Base-by-base conservation (phyloP, 2,888 invertebrate genomes). In the Tuta absoluta region DNA sequence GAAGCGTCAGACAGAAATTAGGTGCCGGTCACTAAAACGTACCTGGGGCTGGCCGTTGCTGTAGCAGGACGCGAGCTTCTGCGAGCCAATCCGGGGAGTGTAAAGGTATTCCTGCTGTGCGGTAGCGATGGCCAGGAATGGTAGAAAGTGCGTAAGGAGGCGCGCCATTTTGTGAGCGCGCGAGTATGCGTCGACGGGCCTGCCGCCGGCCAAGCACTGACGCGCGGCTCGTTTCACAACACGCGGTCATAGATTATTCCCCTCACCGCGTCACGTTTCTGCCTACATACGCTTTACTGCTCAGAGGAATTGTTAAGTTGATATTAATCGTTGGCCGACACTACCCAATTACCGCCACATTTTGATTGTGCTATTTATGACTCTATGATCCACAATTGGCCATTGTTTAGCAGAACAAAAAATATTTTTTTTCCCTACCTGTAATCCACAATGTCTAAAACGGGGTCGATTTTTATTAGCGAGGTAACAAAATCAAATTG, bases 121-220 rank as follows among this genome's bases (percentile, higher is more conserved):
- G 23, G 77, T 69, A 65, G 82, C 70, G 62, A 81, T 68, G 64
- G 77, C 71, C 57, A 81, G 71, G 65, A 86, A 76, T 70, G 78
- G 76, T 72, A 85, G 79, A 77, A 86, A 79, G 74, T 82, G 72
- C 76, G 76, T 75, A 67, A 84, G 71, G 68, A 74, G 74, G 72
- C 82, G 83, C 85, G 89, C 84, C 90, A 90, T 90, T 76, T 85
- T 87, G 87, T 73, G 67, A 66, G 70, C 51, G 62, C 64, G 59
- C 59, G 33, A 19, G 66, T 78, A 77, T 80, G 82, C 85, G 84
- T 84, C 80, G 77, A 70, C 78, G 75, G 84, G 76, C 78, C 82
- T 84, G 84, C 81, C 79, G 85, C 80, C 85, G 83, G 81, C 79
- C 83, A 81, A 81, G 82, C 85, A 90, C 91, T 90, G 86, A 79